Evolutionary conservation across 1,140 invertebrate species (phyloP), one percentile per base, ranked within the genome.

Genomic region (Monomorium pharaonis): DNA sequence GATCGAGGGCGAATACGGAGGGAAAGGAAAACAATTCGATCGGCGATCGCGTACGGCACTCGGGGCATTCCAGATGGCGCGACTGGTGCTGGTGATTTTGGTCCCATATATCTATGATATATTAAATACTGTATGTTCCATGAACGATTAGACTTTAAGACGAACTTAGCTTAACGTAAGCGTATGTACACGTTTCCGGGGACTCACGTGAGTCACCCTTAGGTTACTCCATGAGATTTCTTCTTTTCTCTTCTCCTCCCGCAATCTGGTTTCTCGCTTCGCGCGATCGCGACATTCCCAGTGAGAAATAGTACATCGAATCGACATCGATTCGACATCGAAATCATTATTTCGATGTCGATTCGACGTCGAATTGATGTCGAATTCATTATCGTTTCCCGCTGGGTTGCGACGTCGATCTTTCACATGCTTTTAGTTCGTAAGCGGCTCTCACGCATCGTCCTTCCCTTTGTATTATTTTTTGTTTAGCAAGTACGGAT

Each of bases 91-190:
- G 93, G 95, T 94, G 93, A 97, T 96, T 97, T 97, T 97, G 97
- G 97, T 97, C 97, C 97, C 97, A 98, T 98, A 98, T 98, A 98
- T 98, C 98, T 98, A 98, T 98, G 98, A 98, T 98, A 98, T 98
- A 98, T 98, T 97, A 96, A 95, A 96, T 95, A 95, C 95, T 95
- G 97, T 98, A 98, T 97, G 98, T 98, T 98, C 97, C 97, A 97
- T 98, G 97, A 98, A 98, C 98, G 96, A 96, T 93, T 94, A 94
- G 90, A 87, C 21, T 76, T 80, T 85, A 90, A 89, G 86, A 30
- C 60, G 75, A n/a, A 80, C 12, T 75, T 88, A 88, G 86, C 14
- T 70, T n/a, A n/a, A 21, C 51, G 58, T 86, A 89, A 91, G 86
- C 81, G 56, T 75, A 75, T 49, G n/a, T n/a, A n/a, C n/a, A n/a